Evolutionary conservation across 2,888 invertebrate species (phyloP), one percentile per base, ranked within the genome.

Genomic region (Exephanes ischioxanthus): DNA sequence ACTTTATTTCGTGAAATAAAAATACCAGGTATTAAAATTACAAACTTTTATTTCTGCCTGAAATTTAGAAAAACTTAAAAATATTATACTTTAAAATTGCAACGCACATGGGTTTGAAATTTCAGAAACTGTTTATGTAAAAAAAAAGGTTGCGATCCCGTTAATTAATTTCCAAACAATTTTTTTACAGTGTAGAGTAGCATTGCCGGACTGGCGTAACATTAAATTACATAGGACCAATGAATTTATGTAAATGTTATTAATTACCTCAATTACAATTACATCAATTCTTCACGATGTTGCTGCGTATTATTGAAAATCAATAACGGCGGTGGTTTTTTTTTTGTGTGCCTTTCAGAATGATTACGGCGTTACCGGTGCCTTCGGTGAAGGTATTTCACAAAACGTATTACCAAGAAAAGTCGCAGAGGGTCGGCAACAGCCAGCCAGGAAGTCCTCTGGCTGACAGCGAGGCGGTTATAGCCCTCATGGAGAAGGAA

Each of bases 331-430:
- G 16, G 5, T 63, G 55, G 9, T 66, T 16, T 48, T 22, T 30
- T 11, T 58, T n/a, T 33, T 14, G 2, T 51, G 55, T 30, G 70
- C 19, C 55, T 88, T 91, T 48, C 87, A 93, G 93, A 80, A 93
- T 93, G 93, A 93, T 93, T 76, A 93, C 93, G 78, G 93, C 93
- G 86, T 90, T 93, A 87, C 93, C 93, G 68, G 93, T 93, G 85
- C 93, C 93, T 83, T 93, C 93, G 84, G 93, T 93, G 86, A 93
- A 93, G 89, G 93, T 93, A 83, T 93, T 93, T 86, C 93, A 93
- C 88, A 93, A 93, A 91, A 93, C 93, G 41, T 93, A 93, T 79
- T 93, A 93, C 58, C 93, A 93, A 70, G 93, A 93, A 87, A 93
- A 93, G 75, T 90, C 89, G n/a, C 89, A 92, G 73, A 91, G 93